phyloP scores from a whole-genome alignment of 2,888 invertebrate species.

The Ganaspis brasiliensis region DNA sequence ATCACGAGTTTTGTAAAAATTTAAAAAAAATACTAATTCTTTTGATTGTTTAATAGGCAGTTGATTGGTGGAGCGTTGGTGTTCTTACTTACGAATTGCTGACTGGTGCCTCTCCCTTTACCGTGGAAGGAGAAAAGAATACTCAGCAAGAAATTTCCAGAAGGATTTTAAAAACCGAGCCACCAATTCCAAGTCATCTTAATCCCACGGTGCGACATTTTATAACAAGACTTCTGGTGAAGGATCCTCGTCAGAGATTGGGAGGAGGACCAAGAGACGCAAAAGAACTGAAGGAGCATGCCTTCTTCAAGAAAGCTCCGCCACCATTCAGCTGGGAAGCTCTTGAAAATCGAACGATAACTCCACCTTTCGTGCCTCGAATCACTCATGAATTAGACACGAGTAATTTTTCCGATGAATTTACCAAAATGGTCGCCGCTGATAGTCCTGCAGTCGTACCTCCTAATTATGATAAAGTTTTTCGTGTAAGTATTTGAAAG shows the following conservation, averaged over 20 bases:
- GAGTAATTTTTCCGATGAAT: constrained; percentile 98
- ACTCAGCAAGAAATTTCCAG: constrained; percentile 96
- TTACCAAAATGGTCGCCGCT: constrained; percentile 94
- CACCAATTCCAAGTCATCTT: constrained; percentile 93
- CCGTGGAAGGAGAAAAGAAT: constrained; percentile 96
- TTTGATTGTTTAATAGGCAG: constrained; percentile 85
- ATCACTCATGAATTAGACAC: constrained; percentile 94
- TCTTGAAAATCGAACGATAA: constrained; percentile 88
- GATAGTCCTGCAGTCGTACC: constrained; percentile 96
- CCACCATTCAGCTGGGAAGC: constrained; percentile 86
- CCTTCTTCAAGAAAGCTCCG: constrained; percentile 88
- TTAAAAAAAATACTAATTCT: too few relatives aligned
- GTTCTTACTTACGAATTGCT: constrained; percentile 97
- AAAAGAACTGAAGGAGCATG: constrained; percentile 93
- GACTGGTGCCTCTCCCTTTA: constrained; percentile 98
- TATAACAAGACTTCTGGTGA: constrained; percentile 91
- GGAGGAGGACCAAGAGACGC: constrained; percentile 94
- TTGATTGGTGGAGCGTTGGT: constrained; percentile 99
- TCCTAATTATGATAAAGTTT: constrained; percentile 91
- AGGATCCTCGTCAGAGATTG: constrained; percentile 93
- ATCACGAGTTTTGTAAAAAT: too few relatives aligned
- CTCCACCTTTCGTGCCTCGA: constrained; percentile 95
- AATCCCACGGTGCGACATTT: constrained; percentile 89
- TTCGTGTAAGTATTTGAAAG: constrained; percentile 84
- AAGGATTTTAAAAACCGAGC: constrained; percentile 93